Evolutionary conservation across 2,113 vertebrate genomes (phyloP).

Genomic region (Brachyhypopomus occidentalis): DNA sequence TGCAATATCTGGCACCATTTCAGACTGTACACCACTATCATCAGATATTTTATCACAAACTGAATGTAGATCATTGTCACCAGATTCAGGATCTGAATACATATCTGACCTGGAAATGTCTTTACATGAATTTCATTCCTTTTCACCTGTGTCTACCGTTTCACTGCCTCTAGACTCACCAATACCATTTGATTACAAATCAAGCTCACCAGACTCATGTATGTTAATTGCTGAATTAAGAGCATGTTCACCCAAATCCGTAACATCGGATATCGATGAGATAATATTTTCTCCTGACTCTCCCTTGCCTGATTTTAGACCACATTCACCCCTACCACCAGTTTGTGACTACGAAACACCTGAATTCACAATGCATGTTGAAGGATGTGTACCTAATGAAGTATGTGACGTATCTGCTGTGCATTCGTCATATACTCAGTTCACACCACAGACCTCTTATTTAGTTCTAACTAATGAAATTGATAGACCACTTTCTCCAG

Average conservation of each 20-base stretch:
- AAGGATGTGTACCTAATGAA: neutral
- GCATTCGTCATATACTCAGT: constrained; percentile 20
- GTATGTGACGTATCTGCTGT: neutral
- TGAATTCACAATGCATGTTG: constrained; percentile 21
- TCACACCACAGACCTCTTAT: constrained; percentile 14
- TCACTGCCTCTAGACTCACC: constrained; percentile 53
- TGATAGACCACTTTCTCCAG: constrained; percentile 51
- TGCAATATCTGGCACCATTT: neutral
- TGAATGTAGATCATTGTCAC: constrained; percentile 34
- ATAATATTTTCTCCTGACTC: constrained; percentile 59
- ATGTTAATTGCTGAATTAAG: constrained; percentile 38
- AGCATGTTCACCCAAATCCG: constrained; percentile 59
- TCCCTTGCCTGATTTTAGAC: constrained; percentile 51
- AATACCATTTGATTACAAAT: constrained; percentile 50
- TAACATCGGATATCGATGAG: constrained; percentile 52
- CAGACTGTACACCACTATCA: constrained; percentile 6
- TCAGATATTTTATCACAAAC: constrained; percentile 15
- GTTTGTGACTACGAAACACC: constrained; percentile 7
- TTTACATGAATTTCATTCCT: constrained; percentile 45
- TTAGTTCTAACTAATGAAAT: constrained; percentile 31
- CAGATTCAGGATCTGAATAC: constrained; percentile 43
- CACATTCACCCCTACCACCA: constrained; percentile 49
- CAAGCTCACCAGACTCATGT: constrained; percentile 37
- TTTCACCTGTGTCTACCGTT: constrained; percentile 53
- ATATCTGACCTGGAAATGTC: constrained; percentile 27